Percentiles rank a stretch among this genome's conserved stretches.
These are phyloP conservation scores for Saccostrea echinata DNA, from an alignment of 1,140 invertebrate species.

Conservation along the genomic window DNA sequence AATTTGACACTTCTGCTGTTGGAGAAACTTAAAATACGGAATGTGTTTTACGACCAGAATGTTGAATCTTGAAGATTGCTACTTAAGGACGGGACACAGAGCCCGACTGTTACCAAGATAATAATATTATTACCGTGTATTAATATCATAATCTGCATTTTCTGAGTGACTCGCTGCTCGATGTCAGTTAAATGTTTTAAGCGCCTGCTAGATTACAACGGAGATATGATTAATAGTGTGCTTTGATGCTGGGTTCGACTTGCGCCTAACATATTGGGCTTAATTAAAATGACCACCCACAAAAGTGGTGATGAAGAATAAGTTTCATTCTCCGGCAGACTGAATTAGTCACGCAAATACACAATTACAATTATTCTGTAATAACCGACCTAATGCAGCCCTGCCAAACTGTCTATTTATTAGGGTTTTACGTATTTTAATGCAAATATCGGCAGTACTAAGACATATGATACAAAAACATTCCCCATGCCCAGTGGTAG, in stretches of 20 bases:
- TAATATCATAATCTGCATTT: neutral
- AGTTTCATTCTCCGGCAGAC: neutral
- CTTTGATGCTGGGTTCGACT: conserved; percentile 27
- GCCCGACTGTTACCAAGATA: neutral
- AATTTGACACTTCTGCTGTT: neutral
- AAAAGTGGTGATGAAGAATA: neutral
- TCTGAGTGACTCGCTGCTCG: neutral
- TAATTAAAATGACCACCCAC: conserved; percentile 35
- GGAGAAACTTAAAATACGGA: neutral
- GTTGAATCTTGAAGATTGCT: neutral
- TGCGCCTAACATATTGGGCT: conserved; percentile 23
- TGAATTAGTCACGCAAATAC: conserved; percentile 27
- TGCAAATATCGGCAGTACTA: neutral
- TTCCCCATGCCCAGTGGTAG: neutral
- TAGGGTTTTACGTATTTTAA: neutral
- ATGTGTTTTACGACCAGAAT: neutral
- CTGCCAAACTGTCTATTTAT: neutral
- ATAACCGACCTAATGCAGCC: neutral
- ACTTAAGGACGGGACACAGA: neutral
- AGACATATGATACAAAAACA: neutral
- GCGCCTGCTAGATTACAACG: neutral
- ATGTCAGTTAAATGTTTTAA: conserved; percentile 4
- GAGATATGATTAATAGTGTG: conserved; percentile 17
- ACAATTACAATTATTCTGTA: conserved; percentile 1
- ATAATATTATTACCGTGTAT: conserved; percentile 30